Conservation (phyloP, 1,140 invertebrate genomes). For the Mya arenaria region DNA sequence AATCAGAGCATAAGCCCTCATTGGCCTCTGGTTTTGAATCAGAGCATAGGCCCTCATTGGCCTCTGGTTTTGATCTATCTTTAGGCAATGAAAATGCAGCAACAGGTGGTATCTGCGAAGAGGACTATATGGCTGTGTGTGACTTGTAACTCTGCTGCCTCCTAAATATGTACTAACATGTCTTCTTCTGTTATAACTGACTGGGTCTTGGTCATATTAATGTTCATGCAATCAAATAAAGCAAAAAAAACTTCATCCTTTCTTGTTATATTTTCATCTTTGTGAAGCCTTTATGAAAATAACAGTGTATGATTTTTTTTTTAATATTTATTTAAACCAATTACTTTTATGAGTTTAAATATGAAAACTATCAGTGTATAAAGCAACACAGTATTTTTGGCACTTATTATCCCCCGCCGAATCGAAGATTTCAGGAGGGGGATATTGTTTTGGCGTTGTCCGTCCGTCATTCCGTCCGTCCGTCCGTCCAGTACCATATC, state of each 20-base stretch:
- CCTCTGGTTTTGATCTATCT: background rate
- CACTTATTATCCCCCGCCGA: no score
- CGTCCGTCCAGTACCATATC: no score
- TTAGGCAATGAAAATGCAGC: background rate
- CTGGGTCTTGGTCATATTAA: constrained; percentile 52
- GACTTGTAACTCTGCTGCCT: background rate
- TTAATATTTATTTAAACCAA: no score
- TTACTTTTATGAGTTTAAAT: no score
- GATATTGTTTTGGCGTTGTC: no score
- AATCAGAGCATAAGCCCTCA: background rate
- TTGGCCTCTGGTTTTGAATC: background rate
- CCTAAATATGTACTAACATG: background rate
- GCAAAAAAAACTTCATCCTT: constrained; percentile 32
- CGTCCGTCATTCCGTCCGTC: no score
- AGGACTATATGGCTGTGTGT: background rate
- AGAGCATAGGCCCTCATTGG: background rate
- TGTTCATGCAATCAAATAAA: constrained; percentile 45
- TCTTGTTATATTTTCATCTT: no score
- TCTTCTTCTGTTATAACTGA: constrained; percentile 42
- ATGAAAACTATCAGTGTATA: no score
- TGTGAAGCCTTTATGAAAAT: no score
- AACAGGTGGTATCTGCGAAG: background rate
- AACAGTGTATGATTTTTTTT: no score
- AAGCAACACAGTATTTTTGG: no score
- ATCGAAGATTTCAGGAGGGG: no score